Evolutionary conservation across 2,113 vertebrate genomes (phyloP).

Genomic region (Lepisosteus osseus): DNA sequence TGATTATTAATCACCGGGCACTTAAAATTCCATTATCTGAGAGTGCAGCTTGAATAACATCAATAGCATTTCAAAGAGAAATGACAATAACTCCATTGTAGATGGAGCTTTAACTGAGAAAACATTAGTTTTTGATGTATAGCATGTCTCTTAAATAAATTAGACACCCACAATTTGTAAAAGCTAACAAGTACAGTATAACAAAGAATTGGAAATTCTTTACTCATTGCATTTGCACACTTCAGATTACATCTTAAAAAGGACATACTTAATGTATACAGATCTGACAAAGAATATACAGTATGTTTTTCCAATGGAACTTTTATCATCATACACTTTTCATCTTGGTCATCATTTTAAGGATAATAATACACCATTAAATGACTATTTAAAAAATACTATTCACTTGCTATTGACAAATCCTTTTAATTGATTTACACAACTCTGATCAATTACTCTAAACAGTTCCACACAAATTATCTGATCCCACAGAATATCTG

Average conservation of each 20-base stretch:
- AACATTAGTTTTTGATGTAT: conserved; percentile 1
- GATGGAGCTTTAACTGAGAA: background rate
- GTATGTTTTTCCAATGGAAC: too few species aligned
- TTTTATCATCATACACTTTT: too few species aligned
- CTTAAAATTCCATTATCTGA: conserved; percentile 12
- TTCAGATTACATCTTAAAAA: background rate
- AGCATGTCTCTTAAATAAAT: background rate
- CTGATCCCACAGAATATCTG: too few species aligned
- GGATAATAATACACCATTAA: too few species aligned
- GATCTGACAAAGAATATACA: too few species aligned
- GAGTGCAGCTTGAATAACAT: background rate
- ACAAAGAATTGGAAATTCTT: conserved; percentile 1
- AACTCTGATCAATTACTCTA: too few species aligned
- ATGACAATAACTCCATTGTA: background rate
- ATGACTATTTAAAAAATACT: too few species aligned
- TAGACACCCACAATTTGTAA: conserved; percentile 5
- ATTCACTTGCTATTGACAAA: too few species aligned
- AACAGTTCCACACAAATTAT: too few species aligned
- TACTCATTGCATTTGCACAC: background rate
- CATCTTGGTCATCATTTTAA: too few species aligned
- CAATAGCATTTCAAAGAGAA: background rate
- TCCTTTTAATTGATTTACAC: too few species aligned
- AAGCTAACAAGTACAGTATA: background rate
- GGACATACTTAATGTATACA: too few species aligned
- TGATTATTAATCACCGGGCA: conserved; percentile 10